Percentiles rank a stretch among this genome's conserved stretches.
phyloP scores from a whole-genome alignment of 2,888 invertebrate species.

The Ormyrus labotus region DNA sequence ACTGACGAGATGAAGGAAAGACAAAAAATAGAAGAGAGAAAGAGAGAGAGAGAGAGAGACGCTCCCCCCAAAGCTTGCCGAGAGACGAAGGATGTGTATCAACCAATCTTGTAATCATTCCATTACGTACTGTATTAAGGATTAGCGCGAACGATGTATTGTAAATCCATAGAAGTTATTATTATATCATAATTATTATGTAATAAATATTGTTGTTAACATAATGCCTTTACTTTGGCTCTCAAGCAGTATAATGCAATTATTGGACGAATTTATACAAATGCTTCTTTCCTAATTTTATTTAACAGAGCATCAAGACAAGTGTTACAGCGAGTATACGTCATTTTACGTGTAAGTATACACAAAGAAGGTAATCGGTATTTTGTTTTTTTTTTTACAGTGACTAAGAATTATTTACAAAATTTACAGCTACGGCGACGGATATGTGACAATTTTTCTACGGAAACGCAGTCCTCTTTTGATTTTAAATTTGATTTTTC shows the following conservation, averaged over 20 bases:
- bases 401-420: conserved; percentile 35
- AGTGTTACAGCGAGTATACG: neutral
- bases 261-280: neutral
- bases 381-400: conserved; percentile 2
- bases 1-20: neutral
- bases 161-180: conserved; percentile 75
- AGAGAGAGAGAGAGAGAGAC: conserved; percentile 53
- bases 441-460: neutral
- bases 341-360: neutral
- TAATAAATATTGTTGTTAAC: conserved; percentile 76
- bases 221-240: conserved; percentile 63
- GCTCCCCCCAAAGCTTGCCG: conserved; percentile 64
- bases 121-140: conserved; percentile 72
- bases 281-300: neutral
- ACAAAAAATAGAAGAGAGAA: neutral
- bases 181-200: conserved; percentile 75
- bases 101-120: conserved; percentile 73
- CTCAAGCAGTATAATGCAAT: conserved; percentile 19
- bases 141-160: conserved; percentile 74
- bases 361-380: neutral
- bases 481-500: conserved; percentile 10
- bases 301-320: neutral
- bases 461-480: neutral
- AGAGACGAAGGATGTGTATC: conserved; percentile 71
- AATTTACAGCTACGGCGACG: conserved; percentile 14